Evolutionary conservation across 1,140 invertebrate species (phyloP).

Genomic region (Patella vulgata): DNA sequence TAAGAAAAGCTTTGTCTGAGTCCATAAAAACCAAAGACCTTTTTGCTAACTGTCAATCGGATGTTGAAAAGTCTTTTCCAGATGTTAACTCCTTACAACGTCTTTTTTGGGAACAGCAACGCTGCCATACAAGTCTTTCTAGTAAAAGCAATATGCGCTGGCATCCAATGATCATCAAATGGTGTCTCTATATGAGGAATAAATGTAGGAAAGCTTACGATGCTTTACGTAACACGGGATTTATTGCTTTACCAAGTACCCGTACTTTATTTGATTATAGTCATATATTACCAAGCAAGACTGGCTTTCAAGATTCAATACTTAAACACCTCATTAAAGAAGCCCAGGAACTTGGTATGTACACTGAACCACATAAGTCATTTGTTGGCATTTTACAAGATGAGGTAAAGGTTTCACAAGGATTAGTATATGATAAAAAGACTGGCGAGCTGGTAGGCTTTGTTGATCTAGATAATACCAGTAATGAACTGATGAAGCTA

Average conservation of each 20-base stretch:
- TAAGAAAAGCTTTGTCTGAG: too few species aligned
- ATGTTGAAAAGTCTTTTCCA: slow-evolving; percentile 15
- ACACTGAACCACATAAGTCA: background rate
- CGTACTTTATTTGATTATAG: slow-evolving; percentile 35
- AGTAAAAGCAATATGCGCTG: slow-evolving; percentile 27
- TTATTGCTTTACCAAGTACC: slow-evolving; percentile 27
- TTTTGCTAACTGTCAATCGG: too few species aligned
- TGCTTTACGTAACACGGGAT: slow-evolving; percentile 24
- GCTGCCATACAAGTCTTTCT: background rate
- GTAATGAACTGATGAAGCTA: slow-evolving; percentile 3
- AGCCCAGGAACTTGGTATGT: slow-evolving; percentile 2
- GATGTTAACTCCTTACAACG: slow-evolving; percentile 12
- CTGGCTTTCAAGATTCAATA: slow-evolving; percentile 20
- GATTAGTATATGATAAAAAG: slow-evolving; percentile 15
- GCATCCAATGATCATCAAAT: too few species aligned
- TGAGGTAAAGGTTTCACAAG: slow-evolving; percentile 11
- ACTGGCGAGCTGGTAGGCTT: slow-evolving; percentile 15
- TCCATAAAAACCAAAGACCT: too few species aligned
- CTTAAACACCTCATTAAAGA: slow-evolving; percentile 22
- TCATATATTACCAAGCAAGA: slow-evolving; percentile 27
- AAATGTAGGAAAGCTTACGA: slow-evolving; percentile 26
- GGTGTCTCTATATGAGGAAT: slow-evolving; percentile 23
- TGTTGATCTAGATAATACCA: background rate
- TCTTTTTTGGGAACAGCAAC: slow-evolving; percentile 19
- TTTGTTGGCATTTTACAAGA: slow-evolving; percentile 9